Evolutionary conservation across 2,888 invertebrate species (phyloP).

Genomic region (Opisthograptis luteolata): DNA sequence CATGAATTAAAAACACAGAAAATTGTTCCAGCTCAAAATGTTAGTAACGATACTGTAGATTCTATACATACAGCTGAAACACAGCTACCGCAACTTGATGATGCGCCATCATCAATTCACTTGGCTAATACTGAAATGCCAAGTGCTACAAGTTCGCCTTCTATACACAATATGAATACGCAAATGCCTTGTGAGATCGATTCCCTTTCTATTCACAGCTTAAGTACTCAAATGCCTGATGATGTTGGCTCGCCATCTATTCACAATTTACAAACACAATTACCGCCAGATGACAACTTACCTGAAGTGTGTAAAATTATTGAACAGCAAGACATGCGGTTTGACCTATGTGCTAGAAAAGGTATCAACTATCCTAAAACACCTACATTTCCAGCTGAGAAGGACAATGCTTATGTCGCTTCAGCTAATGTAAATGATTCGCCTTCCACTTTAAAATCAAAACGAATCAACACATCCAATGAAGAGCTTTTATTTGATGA

Average conservation of each 20-base stretch:
- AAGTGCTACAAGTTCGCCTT: neutral
- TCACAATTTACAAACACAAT: constrained; percentile 23
- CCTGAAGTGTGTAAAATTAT: constrained; percentile 57
- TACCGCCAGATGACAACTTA: constrained; percentile 38
- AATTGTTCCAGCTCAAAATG: constrained; percentile 18
- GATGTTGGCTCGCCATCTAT: constrained; percentile 15
- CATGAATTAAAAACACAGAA: constrained; percentile 64
- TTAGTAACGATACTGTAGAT: constrained; percentile 42
- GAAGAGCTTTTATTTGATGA: constrained; percentile 68
- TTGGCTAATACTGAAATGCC: constrained; percentile 20
- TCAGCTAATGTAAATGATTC: constrained; percentile 4
- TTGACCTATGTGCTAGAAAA: constrained; percentile 56
- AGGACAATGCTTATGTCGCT: neutral
- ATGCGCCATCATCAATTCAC: constrained; percentile 13
- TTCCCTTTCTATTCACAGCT: constrained; percentile 19
- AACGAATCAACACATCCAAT: constrained; percentile 50
- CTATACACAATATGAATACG: neutral
- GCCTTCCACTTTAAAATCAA: constrained; percentile 15
- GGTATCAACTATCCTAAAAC: constrained; percentile 55
- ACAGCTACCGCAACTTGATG: constrained; percentile 20
- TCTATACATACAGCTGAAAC: constrained; percentile 45
- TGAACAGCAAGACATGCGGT: constrained; percentile 57
- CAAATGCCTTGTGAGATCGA: neutral
- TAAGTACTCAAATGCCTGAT: constrained; percentile 22
- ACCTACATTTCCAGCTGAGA: constrained; percentile 39